Conservation (phyloP, 2,888 invertebrate species). For the Leucophenga montana region DNA sequence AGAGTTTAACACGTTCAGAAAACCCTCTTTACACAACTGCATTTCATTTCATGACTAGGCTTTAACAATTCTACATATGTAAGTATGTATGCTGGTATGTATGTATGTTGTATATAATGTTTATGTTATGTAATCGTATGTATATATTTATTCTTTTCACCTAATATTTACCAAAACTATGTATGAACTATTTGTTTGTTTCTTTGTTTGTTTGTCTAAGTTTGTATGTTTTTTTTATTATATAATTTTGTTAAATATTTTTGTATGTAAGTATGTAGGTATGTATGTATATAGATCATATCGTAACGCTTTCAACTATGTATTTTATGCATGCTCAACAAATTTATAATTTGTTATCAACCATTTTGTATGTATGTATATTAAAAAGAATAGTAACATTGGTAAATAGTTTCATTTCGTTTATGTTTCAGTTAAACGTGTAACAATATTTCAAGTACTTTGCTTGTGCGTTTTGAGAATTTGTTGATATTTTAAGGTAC, state of each 20-base stretch:
- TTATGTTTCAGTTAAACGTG: neutral
- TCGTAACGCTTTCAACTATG: too few species aligned
- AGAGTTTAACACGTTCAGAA: too few species aligned
- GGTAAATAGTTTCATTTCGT: neutral
- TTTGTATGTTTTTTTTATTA: slow-evolving; percentile 33
- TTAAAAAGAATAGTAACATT: neutral
- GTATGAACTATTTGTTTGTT: slow-evolving; percentile 1
- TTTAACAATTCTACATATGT: slow-evolving; percentile 16
- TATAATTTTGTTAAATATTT: slow-evolving; percentile 55
- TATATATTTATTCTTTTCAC: slow-evolving; percentile 48
- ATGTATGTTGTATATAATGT: slow-evolving; percentile 20
- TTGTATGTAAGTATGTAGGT: too few species aligned
- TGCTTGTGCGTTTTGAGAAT: slow-evolving; percentile 23
- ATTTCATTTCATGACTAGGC: neutral
- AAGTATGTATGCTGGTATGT: slow-evolving; percentile 40
- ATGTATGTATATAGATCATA: too few species aligned
- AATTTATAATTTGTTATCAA: too few species aligned
- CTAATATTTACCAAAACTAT: slow-evolving; percentile 35
- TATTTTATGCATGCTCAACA: too few species aligned
- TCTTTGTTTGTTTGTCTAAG: slow-evolving; percentile 7
- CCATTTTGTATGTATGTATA: neutral
- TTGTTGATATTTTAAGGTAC: slow-evolving; percentile 23
- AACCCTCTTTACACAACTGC: neutral
- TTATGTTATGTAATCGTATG: slow-evolving; percentile 32
- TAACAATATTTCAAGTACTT: slow-evolving; percentile 23